phyloP scores from a whole-genome alignment of 2,113 vertebrate species.

The Thamnaconus septentrionalis region DNA sequence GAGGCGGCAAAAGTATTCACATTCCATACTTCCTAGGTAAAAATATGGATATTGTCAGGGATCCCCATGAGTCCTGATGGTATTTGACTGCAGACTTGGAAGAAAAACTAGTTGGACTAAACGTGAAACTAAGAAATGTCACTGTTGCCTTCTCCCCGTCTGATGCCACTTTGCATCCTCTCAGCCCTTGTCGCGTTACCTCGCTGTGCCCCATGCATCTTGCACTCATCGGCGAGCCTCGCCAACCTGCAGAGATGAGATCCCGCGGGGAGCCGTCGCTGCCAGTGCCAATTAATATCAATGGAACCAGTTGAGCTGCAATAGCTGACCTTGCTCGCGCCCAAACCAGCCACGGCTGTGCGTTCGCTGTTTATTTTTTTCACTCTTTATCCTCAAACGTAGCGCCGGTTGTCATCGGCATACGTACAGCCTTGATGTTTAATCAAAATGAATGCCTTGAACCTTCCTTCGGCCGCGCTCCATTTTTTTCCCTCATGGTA shows the following conservation, averaged over 20 bases:
- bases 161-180: background rate
- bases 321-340: conserved; percentile 50
- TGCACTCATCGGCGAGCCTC: conserved; percentile 7
- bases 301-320: conserved; percentile 46
- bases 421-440: too few species aligned
- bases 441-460: too few species aligned
- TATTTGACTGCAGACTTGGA: too few species aligned
- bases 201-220: conserved; percentile 31
- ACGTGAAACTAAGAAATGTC: background rate
- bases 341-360: background rate
- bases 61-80: too few species aligned
- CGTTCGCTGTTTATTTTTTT: too few species aligned
- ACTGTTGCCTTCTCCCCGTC: background rate
- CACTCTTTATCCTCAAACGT: too few species aligned
- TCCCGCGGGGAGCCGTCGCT: conserved; percentile 49
- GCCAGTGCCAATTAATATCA: conserved; percentile 60
- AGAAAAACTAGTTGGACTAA: background rate
- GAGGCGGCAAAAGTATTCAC: too few species aligned
- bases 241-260: conserved; percentile 56
- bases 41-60: too few species aligned
- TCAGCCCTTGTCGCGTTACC: background rate
- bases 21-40: too few species aligned
- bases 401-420: too few species aligned
- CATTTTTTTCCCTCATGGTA: too few species aligned
- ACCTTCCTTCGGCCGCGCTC: too few species aligned